Percentiles rank a stretch among this genome's conserved stretches.
phyloP scores from a whole-genome alignment of 1,140 invertebrate species.

The Ooceraea biroi region DNA sequence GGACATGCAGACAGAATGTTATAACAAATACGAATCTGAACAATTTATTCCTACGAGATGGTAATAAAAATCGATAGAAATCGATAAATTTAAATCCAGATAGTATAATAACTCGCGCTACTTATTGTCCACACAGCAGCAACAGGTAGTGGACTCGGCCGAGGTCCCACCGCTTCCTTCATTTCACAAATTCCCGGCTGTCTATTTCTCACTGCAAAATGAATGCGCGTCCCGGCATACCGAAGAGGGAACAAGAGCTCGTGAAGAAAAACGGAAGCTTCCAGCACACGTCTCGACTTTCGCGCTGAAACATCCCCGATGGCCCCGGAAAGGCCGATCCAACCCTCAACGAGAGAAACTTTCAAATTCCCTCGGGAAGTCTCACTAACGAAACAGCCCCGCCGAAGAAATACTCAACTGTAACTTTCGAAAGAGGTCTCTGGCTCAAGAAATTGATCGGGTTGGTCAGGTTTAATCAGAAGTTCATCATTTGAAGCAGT shows the following conservation, averaged over 20 bases:
- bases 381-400: constrained; percentile 45
- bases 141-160: constrained; percentile 73
- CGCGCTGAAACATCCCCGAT: constrained; percentile 32
- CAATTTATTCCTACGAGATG: constrained; percentile 10
- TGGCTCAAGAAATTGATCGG: constrained; percentile 28
- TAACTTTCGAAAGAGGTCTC: constrained; percentile 4
- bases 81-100: constrained; percentile 57
- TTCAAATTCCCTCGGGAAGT: constrained; percentile 46
- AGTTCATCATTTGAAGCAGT: constrained; percentile 2
- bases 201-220: constrained; percentile 64
- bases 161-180: constrained; percentile 63
- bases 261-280: constrained; percentile 47
- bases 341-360: constrained; percentile 45
- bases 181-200: constrained; percentile 65
- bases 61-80: constrained; percentile 45
- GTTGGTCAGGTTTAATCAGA: not conserved
- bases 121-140: constrained; percentile 72
- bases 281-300: constrained; percentile 36
- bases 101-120: constrained; percentile 49
- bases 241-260: constrained; percentile 17
- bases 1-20: not conserved
- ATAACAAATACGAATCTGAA: not conserved
- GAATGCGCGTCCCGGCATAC: constrained; percentile 26
- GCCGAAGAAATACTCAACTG: constrained; percentile 11
- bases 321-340: constrained; percentile 4